Evolutionary conservation across 2,797 vertebrate genomes (phyloP), one percentile per base, ranked within the genome.

Genomic region (Poeciliopsis paucimaculata): DNA sequence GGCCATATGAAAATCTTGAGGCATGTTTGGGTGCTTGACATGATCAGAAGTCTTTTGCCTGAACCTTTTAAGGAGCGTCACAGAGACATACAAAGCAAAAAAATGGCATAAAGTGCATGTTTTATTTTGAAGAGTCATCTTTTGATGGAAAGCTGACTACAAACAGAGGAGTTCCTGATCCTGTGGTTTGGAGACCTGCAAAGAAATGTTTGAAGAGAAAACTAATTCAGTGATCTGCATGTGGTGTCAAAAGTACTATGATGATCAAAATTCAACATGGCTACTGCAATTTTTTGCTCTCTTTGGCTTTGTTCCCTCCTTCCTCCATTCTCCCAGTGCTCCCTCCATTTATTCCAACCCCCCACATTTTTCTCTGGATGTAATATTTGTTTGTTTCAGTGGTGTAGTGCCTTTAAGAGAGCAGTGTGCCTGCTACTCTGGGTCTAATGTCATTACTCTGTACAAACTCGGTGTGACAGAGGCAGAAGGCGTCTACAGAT

Each of bases 381-480:
- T 83, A 28, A 77, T 86, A 79, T 89, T 88, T 92, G 84, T 90
- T 89, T 90, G 83, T 91, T 85, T 87, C 82, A 78, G 89, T 83
- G 86, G 88, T 80, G 86, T 92, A 90, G 95, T 92, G 94, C 94
- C 95, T 96, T 96, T 96, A 96, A 96, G 96, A 96, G 93, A 93
- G 89, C 94, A 84, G 89, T 84, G 89, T 93, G 94, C 93, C 94
- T 95, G 95, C 95, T 90, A 94, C 95, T 94, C 90, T 89, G 85
- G 94, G 95, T 94, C 94, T 96, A 96, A 96, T 96, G 95, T 96
- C 96, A 96, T 96, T 96, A 96, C 95, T 96, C 94, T 96, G 95
- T 96, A 96, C 96, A 96, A 96, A 96, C 95, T 96, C 96, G 95
- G 95, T 96, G 96, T 96, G 96, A 96, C 96, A 96, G 95, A 96